phyloP scores from a whole-genome alignment of 2,113 vertebrate species.

The Cryptotis parvus region DNA sequence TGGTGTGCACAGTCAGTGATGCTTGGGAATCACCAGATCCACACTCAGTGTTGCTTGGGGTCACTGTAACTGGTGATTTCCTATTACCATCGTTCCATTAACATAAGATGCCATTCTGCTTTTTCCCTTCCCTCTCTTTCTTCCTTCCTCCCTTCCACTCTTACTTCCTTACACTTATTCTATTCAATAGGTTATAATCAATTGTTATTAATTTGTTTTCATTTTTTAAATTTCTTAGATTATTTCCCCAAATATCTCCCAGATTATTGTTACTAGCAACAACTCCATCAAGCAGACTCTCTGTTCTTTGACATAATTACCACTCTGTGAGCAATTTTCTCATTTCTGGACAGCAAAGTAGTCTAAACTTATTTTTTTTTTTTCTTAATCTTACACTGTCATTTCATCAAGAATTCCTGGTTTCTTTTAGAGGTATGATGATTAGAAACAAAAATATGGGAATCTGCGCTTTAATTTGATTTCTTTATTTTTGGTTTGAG shows the following conservation, averaged over 20 bases:
- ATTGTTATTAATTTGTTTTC: conserved; percentile 5
- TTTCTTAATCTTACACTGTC: background rate
- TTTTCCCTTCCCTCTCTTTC: background rate
- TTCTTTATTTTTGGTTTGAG: no score
- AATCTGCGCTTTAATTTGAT: background rate
- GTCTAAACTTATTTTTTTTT: conserved; percentile 6
- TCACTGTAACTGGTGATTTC: no score
- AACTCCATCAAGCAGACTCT: background rate
- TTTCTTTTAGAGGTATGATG: background rate
- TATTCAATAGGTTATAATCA: conserved; percentile 19
- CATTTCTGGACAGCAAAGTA: background rate
- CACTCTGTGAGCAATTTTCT: background rate
- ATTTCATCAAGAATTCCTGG: background rate
- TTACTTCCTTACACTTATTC: background rate
- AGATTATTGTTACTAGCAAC: background rate
- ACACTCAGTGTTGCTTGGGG: no score
- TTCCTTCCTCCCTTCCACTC: background rate
- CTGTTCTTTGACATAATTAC: background rate
- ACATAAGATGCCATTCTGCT: no score
- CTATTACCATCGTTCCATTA: background rate
- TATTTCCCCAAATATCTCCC: no score
- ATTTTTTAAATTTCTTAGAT: background rate
- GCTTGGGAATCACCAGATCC: no score
- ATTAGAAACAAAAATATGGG: conserved; percentile 30
- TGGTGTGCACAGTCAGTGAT: no score